Conservation (phyloP, 2,113 vertebrate species). For the Propithecus coquereli region DNA sequence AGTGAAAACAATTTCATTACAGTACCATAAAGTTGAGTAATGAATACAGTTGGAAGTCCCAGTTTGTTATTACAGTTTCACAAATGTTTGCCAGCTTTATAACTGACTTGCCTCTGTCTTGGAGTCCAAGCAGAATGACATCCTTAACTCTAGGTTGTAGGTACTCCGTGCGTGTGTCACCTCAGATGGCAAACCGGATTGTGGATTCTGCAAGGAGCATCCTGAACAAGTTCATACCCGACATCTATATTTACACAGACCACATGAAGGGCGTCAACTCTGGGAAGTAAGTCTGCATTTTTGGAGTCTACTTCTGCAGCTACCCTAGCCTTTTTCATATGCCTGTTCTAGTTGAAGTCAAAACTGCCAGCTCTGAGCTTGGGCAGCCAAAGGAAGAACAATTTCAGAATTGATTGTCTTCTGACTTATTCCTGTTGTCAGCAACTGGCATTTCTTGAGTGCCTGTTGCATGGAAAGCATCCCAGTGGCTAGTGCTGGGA, state of each 20-base stretch:
- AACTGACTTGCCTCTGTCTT: neutral
- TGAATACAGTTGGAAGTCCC: neutral
- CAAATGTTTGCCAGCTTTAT: neutral
- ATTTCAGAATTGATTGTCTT: constrained; percentile 10
- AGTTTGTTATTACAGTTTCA: neutral
- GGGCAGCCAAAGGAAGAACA: neutral
- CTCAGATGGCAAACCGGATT: constrained; percentile 97
- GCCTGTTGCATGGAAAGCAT: neutral
- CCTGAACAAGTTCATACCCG: constrained; percentile 95
- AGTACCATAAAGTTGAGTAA: neutral
- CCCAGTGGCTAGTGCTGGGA: neutral
- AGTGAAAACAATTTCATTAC: neutral
- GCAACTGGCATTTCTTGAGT: neutral
- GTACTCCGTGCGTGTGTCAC: constrained; percentile 94
- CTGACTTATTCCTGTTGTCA: neutral
- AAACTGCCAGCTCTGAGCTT: neutral
- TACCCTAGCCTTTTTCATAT: neutral
- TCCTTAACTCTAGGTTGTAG: constrained; percentile 83
- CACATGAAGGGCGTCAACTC: constrained; percentile 95
- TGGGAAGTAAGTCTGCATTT: constrained; percentile 89
- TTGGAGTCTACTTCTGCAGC: neutral
- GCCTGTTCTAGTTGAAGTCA: neutral
- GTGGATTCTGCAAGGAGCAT: constrained; percentile 93
- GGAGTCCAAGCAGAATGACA: neutral
- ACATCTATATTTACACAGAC: constrained; percentile 98